These are phyloP conservation scores for Teleiodes luculella DNA, from an alignment of 2,888 invertebrate species.

Conservation along the genomic window DNA sequence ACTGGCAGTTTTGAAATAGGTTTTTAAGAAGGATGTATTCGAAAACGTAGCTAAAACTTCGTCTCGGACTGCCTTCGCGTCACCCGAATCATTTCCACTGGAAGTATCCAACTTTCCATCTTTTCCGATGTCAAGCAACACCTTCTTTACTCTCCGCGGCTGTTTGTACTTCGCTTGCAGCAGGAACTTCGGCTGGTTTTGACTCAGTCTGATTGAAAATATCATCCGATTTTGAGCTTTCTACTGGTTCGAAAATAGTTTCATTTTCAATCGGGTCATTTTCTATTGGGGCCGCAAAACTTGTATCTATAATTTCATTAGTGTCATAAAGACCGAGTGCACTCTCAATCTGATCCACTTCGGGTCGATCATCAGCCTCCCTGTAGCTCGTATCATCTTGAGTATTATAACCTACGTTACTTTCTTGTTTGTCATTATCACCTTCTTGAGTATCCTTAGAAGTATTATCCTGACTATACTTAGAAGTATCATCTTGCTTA, in stretches of 20 bases:
- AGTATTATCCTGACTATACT: neutral
- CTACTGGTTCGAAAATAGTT: neutral
- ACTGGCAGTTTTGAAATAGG: neutral
- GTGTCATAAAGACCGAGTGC: slow-evolving; percentile 44
- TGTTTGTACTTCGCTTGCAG: slow-evolving; percentile 15
- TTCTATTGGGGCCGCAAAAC: slow-evolving; percentile 36
- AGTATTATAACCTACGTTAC: neutral
- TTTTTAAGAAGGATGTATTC: neutral
- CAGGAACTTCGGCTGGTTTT: slow-evolving; percentile 8
- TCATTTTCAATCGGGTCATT: slow-evolving; percentile 4
- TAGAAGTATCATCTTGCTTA: neutral
- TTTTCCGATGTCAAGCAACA: slow-evolving; percentile 53
- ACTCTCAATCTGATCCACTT: neutral
- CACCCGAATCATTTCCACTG: slow-evolving; percentile 74
- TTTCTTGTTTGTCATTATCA: neutral
- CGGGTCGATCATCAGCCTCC: neutral
- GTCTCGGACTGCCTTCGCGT: slow-evolving; percentile 30
- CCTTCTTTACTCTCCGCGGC: slow-evolving; percentile 39
- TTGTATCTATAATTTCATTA: slow-evolving; percentile 50
- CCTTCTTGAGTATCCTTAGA: neutral
- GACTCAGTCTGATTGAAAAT: slow-evolving; percentile 39
- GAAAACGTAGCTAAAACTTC: slow-evolving; percentile 17
- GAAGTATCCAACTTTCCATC: slow-evolving; percentile 60
- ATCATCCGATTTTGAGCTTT: slow-evolving; percentile 32
- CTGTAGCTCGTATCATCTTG: slow-evolving; percentile 3